Evolutionary conservation across 2,888 invertebrate species (phyloP).

Genomic region (Rhamnusium bicolor): DNA sequence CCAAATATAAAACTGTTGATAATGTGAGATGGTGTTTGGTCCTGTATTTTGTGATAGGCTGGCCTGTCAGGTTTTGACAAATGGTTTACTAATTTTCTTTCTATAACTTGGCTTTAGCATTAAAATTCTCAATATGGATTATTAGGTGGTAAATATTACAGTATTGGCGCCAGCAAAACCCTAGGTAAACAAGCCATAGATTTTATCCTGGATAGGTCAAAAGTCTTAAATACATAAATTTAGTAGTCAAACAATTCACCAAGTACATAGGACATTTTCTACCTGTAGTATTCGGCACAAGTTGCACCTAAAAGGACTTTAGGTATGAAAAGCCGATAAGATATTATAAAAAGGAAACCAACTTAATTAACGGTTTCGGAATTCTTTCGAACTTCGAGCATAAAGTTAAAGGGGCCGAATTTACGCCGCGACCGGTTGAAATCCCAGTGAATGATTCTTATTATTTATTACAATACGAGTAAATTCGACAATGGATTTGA

Average conservation of each 20-base stretch:
- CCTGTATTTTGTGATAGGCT: not conserved
- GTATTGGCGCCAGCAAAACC: not conserved
- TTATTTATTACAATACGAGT: not conserved
- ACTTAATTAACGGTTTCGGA: constrained; percentile 32
- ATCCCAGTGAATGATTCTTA: not conserved
- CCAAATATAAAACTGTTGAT: too few relatives aligned
- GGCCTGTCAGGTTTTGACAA: not conserved
- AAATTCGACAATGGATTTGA: not conserved
- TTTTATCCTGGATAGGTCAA: not conserved
- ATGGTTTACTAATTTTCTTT: not conserved
- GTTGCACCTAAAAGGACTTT: constrained; percentile 3
- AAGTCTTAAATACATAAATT: not conserved
- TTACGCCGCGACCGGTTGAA: not conserved
- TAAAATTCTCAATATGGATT: not conserved
- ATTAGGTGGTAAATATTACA: not conserved
- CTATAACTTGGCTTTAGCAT: not conserved
- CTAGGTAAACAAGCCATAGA: not conserved
- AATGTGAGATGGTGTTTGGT: too few relatives aligned
- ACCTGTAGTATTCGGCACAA: constrained; percentile 7
- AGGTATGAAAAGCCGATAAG: constrained; percentile 25
- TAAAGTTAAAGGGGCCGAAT: not conserved
- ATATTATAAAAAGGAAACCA: constrained; percentile 13
- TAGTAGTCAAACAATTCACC: not conserved
- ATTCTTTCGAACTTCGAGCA: constrained; percentile 14
- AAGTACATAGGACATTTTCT: not conserved